Percentiles rank a stretch among this genome's conserved stretches.
Conservation (phyloP, 2,113 vertebrate species). For the Hystrix cristata region DNA sequence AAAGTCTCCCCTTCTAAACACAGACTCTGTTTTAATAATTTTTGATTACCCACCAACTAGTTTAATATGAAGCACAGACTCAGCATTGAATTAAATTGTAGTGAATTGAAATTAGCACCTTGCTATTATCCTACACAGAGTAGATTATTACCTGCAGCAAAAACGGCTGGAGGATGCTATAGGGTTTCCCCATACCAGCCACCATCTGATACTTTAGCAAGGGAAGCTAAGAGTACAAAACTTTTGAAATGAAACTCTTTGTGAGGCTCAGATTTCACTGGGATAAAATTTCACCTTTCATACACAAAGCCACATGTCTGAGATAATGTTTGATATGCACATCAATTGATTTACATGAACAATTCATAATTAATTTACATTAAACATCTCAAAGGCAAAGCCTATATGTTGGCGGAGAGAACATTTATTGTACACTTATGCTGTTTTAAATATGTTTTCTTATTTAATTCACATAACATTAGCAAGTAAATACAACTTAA, state of each 20-base stretch:
- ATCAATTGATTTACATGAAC: background rate
- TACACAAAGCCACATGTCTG: constrained; percentile 5
- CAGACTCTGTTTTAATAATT: constrained; percentile 31
- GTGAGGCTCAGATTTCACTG: background rate
- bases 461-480: background rate
- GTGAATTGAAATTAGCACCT: background rate
- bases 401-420: background rate
- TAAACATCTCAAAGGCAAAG: background rate
- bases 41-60: constrained; percentile 50
- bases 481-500: background rate
- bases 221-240: background rate
- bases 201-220: background rate
- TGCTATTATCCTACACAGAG: background rate
- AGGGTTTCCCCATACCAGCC: background rate
- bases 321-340: background rate
- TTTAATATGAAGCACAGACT: constrained; percentile 15
- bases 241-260: constrained; percentile 25
- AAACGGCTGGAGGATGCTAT: background rate
- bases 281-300: background rate
- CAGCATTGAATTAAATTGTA: background rate
- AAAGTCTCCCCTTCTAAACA: constrained; percentile 32
- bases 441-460: background rate
- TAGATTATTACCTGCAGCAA: background rate
- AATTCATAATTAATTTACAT: background rate
- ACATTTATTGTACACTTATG: background rate